Evolutionary conservation across 1,140 invertebrate species (phyloP), one percentile per base, ranked within the genome.

Genomic region (Leptinotarsa undecemlineata): DNA sequence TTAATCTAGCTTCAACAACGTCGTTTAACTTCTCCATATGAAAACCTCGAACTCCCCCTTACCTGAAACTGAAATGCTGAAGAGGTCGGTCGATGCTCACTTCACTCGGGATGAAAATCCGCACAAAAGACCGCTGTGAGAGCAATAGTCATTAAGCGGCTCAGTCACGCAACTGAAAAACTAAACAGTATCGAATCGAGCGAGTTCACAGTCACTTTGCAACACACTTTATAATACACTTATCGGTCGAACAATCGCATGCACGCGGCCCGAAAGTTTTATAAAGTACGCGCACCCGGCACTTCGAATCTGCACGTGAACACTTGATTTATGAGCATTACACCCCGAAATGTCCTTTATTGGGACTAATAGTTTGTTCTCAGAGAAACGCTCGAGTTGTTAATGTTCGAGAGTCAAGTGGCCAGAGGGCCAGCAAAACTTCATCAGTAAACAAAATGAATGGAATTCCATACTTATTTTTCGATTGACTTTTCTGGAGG

Each of bases 131-230:
- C 67, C 42, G 17, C 15, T 42, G n/a, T 68, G 60, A 70, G 68
- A 70, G 68, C 68, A 70, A 70, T 70, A 57, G 60, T 70, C 68
- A 70, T 70, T 70, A 70, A 70, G 47, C 26, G 20, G 13, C n/a
- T 70, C 19, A 70, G 68, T 70, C 68, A 70, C 48, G 68, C 68
- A 70, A 33, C 47, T 48, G 19, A 33, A 47, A 70, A 70, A 51
- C 68, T 70, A 70, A 70, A 70, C 68, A 70, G 68, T 70, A 70
- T 70, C 68, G 68, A 70, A 70, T 70, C 68, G 19, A 20, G 68
- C 19, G 20, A 64, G 23, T 64, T 64, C 62, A 26, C 62, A 64
- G 62, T 64, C 68, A 70, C 47, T 70, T 70, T 70, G 51, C 68
- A 70, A 51, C 68, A 70, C 68, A 48, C 66, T 68, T 68, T 68